These are phyloP conservation scores for Hemibagrus wyckioides DNA, from an alignment of 2,113 vertebrate genomes.

Conservation along the genomic window DNA sequence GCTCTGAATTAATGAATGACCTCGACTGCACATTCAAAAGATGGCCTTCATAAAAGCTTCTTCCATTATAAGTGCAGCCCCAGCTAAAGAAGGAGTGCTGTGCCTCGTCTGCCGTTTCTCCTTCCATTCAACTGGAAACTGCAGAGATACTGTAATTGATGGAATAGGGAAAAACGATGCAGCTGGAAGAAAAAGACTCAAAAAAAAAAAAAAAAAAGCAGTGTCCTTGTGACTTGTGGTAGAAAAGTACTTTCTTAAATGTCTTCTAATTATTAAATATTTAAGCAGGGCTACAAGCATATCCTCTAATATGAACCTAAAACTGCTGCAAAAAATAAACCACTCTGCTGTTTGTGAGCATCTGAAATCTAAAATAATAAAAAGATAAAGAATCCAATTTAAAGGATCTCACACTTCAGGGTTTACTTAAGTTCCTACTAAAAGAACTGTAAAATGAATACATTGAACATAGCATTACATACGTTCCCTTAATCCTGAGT, in stretches of 20 bases:
- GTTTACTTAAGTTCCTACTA: background rate
- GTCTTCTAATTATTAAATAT: constrained; percentile 40
- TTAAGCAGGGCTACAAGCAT: constrained; percentile 20
- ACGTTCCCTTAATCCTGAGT: background rate
- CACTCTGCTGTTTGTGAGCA: background rate
- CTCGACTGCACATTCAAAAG: constrained; percentile 77
- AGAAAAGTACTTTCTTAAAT: constrained; percentile 42
- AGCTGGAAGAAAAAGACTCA: constrained; percentile 26
- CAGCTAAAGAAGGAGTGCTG: constrained; percentile 44
- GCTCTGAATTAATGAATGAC: constrained; percentile 86
- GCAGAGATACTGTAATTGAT: constrained; percentile 53
- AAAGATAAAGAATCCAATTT: background rate
- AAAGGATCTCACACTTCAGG: background rate
- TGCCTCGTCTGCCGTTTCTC: constrained; percentile 48
- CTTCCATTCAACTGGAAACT: constrained; percentile 53
- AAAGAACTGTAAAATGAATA: background rate
- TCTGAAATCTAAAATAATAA: background rate
- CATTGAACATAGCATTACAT: background rate
- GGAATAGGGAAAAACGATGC: constrained; percentile 35
- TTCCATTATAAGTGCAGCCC: constrained; percentile 49
- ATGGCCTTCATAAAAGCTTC: constrained; percentile 72
- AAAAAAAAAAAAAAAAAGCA: constrained; percentile 39
- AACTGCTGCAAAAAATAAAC: background rate
- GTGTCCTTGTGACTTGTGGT: constrained; percentile 47
- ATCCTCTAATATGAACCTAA: background rate